phyloP scores from a whole-genome alignment of 2,113 vertebrate species.

The Pagrus major region DNA sequence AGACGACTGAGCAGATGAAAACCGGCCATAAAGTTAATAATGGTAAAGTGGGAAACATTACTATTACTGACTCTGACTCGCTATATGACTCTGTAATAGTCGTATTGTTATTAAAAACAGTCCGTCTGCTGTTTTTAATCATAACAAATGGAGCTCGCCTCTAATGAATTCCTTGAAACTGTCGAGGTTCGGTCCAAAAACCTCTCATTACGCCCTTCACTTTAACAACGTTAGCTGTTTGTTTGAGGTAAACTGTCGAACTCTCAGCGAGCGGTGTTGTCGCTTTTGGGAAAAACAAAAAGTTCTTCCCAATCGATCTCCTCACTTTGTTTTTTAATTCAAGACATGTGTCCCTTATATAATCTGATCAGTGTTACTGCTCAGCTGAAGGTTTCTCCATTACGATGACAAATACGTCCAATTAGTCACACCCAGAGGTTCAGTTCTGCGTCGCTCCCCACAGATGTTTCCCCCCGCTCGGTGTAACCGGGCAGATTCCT shows the following conservation, averaged over 20 bases:
- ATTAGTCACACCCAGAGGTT: slow-evolving; percentile 39
- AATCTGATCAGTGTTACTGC: not conserved
- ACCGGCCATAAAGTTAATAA: not conserved
- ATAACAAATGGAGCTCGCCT: not conserved
- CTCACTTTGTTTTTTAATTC: slow-evolving; percentile 7
- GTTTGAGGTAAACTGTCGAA: not conserved
- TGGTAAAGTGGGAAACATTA: not conserved
- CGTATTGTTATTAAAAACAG: not conserved
- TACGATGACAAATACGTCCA: slow-evolving; percentile 44
- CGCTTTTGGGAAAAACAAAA: not conserved
- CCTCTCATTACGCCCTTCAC: too few species aligned
- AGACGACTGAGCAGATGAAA: not conserved
- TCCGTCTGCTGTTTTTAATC: not conserved
- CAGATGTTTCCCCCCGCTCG: slow-evolving; percentile 59
- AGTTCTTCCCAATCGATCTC: not conserved
- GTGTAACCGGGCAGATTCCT: slow-evolving; percentile 33
- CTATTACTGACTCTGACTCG: not conserved
- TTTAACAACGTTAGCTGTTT: too few species aligned
- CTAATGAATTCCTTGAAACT: not conserved
- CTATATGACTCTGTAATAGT: not conserved
- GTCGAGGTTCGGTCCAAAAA: not conserved
- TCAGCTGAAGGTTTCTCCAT: slow-evolving; percentile 6
- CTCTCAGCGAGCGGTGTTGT: not conserved
- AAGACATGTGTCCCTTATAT: not conserved
- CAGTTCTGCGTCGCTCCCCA: slow-evolving; percentile 2